phyloP scores from a whole-genome alignment of 2,797 vertebrate genomes.

The Aratinga solstitialis region DNA sequence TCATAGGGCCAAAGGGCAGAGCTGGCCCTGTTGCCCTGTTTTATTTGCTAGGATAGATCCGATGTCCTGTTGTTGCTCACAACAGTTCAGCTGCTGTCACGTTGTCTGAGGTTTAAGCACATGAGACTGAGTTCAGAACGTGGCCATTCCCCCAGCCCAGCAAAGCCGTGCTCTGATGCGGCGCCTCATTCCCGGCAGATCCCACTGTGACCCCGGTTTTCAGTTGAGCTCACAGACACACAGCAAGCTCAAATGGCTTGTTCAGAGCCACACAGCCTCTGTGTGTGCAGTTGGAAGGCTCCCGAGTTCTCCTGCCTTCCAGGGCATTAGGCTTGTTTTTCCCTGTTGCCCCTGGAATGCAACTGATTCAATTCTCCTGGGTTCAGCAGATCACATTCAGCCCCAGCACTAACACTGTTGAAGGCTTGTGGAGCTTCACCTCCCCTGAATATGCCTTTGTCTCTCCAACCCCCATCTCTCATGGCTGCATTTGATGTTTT shows the following conservation, averaged over 20 bases:
- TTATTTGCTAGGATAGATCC: not conserved
- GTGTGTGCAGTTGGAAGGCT: not conserved
- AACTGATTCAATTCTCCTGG: constrained; percentile 14
- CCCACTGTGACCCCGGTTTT: not conserved
- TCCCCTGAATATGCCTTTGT: not conserved
- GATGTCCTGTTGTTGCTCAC: not conserved
- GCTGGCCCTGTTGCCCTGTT: not conserved
- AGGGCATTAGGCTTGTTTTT: not conserved
- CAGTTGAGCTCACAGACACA: not conserved
- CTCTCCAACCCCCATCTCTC: not conserved
- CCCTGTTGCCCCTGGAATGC: not conserved
- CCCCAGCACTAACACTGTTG: not conserved
- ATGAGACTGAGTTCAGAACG: not conserved
- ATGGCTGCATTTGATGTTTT: not conserved
- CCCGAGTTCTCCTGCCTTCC: constrained; percentile 13
- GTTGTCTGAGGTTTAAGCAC: not conserved
- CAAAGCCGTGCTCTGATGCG: rapidly evolving
- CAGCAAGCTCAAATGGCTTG: not conserved
- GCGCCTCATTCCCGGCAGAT: not conserved
- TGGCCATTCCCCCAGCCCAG: not conserved
- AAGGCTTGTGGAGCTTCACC: constrained; percentile 4
- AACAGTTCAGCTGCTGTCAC: not conserved
- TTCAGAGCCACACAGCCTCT: not conserved
- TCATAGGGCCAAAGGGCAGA: not conserved
- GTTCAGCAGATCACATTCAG: constrained; percentile 23